Evolutionary conservation across 1,140 invertebrate species (phyloP), one percentile per base, ranked within the genome.

Genomic region (Archivesica marissinica): DNA sequence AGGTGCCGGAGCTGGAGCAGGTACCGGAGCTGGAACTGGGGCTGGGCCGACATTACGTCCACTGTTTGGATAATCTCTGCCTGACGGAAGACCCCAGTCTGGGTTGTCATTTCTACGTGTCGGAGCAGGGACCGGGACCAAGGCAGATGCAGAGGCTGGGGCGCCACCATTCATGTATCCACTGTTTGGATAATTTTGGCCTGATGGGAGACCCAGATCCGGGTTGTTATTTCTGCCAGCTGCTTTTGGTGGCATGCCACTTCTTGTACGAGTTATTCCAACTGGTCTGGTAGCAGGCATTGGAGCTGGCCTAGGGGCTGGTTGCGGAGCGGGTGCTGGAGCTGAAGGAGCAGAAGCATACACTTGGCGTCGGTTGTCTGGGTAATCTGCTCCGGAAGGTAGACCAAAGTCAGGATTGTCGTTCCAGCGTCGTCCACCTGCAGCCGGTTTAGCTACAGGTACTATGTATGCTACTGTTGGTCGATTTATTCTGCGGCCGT

Each of bases 71-170:
- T 20, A 56, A 41, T 78, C 76, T 59, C 33, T 4, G 23, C 76
- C 56, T 28, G 56, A 64, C 25, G 54, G 54, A 41, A 78, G 56
- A 20, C 56, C 56, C 15, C 39, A 30, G 25, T 78, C 76, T 23
- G 76, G 52, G 76, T 78, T 78, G 76, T 78, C 76, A 64, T 64
- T 64, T n/a, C n/a, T n/a, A n/a, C n/a, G n/a, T n/a, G n/a, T 30
- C 66, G 35, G 70, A 35, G 66, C 66, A 41, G 38, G 30, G n/a
- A 44, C 35, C n/a, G n/a, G n/a, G 30, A n/a, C 33, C 39, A 38
- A n/a, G 23, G 6, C 23, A 15, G 59, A 17, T 64, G 17, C 15
- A 15, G 0, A 3, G 30, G 64, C 33, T 38, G 64, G 33, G 20
- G 7, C 23, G 9, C 70, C 15, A 23, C n/a, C n/a, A n/a, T n/a